Base-by-base conservation (phyloP, 2,113 vertebrate species). In the Chionomys nivalis region DNA sequence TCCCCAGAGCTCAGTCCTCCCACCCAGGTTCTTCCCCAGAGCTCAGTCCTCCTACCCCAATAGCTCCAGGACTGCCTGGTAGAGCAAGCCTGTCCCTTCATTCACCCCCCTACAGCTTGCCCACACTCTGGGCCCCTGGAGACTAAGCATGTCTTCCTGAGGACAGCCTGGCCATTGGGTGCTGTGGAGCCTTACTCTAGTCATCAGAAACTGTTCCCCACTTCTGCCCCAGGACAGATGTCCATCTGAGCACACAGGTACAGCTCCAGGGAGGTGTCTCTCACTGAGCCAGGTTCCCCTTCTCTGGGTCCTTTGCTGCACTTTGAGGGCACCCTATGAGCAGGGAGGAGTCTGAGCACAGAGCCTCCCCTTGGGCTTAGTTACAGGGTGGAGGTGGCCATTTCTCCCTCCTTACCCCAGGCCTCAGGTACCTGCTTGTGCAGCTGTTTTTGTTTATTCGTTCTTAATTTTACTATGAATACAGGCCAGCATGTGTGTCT, bases 81-180 rank as follows among this genome's bases (percentile, higher is more conserved):
- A 26, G 52, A 91, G 70, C 0, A 9, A 7, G 11, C 7, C 7
- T 65, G 11, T 21, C 10, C 21, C 47, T 1, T 24, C 28, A 17
- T 14, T 93, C 47, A 1, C 47, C 0, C 2, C 66, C 1, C 0
- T 1, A 9, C 65, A 87, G 4, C 17, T 83, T n/a, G 4, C 6
- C 0, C 77, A 8, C 8, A 44, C n/a, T 33, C 36, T 3, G 5
- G 0, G 33, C 44, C 5, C 0, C 28, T 24, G 44, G 42, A 7
- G 6, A 12, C n/a, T 24, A 26, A 24, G 9, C n/a, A 55, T 39
- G 39, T 42, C 66, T 39, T 55, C 28, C 1, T 0, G 11, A 36
- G 49, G 85, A 52, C 36, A n/a, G 19, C 26, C 31, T 0, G 4
- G 52, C 47, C 36, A 0, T 36, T 1, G 11, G 8, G 36, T 31